Percentiles rank a stretch among this genome's conserved stretches.
Evolutionary conservation across 2,113 vertebrate genomes (phyloP).

Genomic region (Leptocoma aspasia): DNA sequence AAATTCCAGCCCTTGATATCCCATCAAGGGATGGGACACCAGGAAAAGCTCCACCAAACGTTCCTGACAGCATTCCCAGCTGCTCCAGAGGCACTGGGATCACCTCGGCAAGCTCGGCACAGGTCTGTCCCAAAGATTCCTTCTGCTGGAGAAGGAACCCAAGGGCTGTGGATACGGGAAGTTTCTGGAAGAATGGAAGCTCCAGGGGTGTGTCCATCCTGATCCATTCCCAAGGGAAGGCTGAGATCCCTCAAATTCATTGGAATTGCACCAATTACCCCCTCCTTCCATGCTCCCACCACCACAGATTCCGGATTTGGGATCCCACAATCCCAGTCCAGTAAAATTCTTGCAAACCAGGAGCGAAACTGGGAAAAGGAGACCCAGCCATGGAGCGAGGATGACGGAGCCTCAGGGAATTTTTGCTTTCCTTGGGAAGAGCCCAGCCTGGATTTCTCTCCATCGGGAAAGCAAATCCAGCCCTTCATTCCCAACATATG

Average conservation of each 20-base stretch:
- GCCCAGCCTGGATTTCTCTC: no score
- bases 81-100: not conserved
- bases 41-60: not conserved
- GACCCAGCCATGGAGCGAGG: accelerated
- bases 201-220: not conserved
- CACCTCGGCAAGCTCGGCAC: accelerated
- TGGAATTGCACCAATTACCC: accelerated
- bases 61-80: not conserved
- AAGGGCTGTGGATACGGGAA: accelerated
- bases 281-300: not conserved
- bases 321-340: not conserved
- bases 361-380: not conserved
- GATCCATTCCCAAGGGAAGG: not conserved
- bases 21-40: not conserved
- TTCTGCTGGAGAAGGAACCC: not conserved
- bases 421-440: not conserved
- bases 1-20: not conserved
- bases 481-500: accelerated
- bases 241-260: not conserved
- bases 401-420: accelerated
- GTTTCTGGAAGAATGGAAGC: accelerated
- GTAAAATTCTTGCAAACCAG: not conserved
- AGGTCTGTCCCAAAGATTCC: not conserved
- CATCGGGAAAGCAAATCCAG: accelerated
- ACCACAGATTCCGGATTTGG: accelerated